Percentiles rank a stretch among this genome's conserved stretches.
phyloP scores from a whole-genome alignment of 2,797 vertebrate species.

The Cossypha polioptera region DNA sequence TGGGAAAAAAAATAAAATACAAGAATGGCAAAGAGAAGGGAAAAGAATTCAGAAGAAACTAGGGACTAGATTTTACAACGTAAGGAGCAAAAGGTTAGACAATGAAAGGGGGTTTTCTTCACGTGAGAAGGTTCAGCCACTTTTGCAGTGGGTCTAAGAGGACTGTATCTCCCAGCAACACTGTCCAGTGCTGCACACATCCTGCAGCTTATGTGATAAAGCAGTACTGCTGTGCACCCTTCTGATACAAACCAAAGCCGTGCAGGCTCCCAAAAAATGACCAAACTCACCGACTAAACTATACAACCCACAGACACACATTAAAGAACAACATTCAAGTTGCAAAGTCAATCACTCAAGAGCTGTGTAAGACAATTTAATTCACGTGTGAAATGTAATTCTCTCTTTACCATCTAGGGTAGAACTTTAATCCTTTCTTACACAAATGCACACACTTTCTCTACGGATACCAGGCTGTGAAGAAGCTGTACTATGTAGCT shows the following conservation, averaged over 20 bases:
- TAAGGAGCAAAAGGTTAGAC: neutral
- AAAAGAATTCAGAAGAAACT: neutral
- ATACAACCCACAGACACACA: neutral
- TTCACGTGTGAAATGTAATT: neutral
- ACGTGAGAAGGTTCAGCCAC: neutral
- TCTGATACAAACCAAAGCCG: neutral
- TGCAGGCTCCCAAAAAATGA: neutral
- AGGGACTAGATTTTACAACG: neutral
- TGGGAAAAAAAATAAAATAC: neutral
- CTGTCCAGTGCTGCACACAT: neutral
- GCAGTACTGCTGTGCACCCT: neutral
- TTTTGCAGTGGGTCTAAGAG: neutral
- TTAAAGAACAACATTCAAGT: neutral
- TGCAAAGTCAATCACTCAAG: neutral
- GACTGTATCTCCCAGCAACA: neutral
- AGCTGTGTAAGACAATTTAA: neutral
- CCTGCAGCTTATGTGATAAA: neutral
- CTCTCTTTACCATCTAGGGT: fast-evolving
- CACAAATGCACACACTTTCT: neutral
- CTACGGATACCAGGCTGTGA: neutral
- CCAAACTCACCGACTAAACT: neutral
- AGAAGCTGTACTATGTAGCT: neutral
- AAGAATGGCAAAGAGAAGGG: neutral
- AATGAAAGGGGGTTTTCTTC: neutral
- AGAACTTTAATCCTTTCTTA: neutral